Evolutionary conservation across 2,797 vertebrate species (phyloP).

Genomic region (Crax fasciolata): DNA sequence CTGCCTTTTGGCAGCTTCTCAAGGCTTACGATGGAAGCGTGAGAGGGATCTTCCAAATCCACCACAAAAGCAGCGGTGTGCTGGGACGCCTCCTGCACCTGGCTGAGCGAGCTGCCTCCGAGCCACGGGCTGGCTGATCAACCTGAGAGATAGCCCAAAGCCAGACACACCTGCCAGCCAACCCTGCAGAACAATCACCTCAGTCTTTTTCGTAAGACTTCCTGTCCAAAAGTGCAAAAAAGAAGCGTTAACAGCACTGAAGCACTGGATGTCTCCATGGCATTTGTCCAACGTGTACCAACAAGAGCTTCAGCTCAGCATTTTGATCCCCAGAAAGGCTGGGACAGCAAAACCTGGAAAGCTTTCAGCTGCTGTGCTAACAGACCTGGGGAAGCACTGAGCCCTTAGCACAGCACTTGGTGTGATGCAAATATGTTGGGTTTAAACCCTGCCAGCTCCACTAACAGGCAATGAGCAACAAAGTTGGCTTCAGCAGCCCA

Average conservation of each 20-base stretch:
- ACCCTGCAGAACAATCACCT: background rate
- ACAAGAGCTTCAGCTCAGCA: background rate
- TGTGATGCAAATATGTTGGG: background rate
- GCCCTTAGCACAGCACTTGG: rapidly evolving
- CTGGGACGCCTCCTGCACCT: background rate
- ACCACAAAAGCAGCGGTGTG: background rate
- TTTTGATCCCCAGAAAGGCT: background rate
- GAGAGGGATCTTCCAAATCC: background rate
- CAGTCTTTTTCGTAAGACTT: background rate
- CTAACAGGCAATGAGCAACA: background rate
- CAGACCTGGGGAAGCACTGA: background rate
- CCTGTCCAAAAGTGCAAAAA: background rate
- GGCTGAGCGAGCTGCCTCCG: background rate
- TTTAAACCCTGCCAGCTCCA: background rate
- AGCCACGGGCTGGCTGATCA: background rate
- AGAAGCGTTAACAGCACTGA: background rate
- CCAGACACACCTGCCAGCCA: background rate
- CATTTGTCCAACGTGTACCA: background rate
- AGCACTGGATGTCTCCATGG: background rate
- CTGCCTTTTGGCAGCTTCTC: background rate
- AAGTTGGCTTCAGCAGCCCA: background rate
- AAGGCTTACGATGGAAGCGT: background rate
- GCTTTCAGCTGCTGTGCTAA: background rate
- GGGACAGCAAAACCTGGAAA: background rate
- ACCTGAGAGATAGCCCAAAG: background rate